Base-by-base conservation (phyloP, 1,140 invertebrate genomes). In the Adelges cooleyi region DNA sequence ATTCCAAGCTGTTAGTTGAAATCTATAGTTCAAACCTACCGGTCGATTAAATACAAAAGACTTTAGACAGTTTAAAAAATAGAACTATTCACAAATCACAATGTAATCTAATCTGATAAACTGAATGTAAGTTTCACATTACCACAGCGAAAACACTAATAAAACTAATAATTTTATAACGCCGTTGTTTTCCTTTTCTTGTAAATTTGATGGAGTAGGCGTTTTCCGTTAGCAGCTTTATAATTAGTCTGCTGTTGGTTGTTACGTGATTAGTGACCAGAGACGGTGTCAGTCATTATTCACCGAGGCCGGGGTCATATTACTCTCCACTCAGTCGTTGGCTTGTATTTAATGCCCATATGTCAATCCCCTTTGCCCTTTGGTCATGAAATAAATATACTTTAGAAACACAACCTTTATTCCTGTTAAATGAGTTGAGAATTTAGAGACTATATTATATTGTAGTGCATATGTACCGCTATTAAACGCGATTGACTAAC, bases 161-260 rank as follows among this genome's bases (percentile, higher is more conserved):
- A 40, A 22, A 6, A 20, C 20, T 11, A 10, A 56, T n/a, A 56
- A 40, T 42, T 20, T 42, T 25, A 20, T 25, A 25, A 10, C 29
- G 17, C n/a, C n/a, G n/a, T n/a, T n/a, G n/a, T 40, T 3, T 42
- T 38, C 15, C 20, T 42, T 40, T 56, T 42, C 53, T 56, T 42
- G 6, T 23, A 23, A n/a, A 17, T 9, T 8, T n/a, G 22, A n/a
- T 10, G 15, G 8, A n/a, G 29, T 33, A 20, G 51, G 15, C 36
- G 36, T 54, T 40, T 25, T n/a, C 53, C 11, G 38, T 42, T 25
- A 56, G 36, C 20, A 17, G 22, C 40, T 40, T 56, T 18, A 56
- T 42, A 56, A 56, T 56, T 56, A 56, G 53, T 56, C 53, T 40
- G 42, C 36, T 22, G 36, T 56, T 56, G 20, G 38, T 56, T 42